phyloP scores from a whole-genome alignment of 2,888 invertebrate genomes.

The Laspeyria flexula region DNA sequence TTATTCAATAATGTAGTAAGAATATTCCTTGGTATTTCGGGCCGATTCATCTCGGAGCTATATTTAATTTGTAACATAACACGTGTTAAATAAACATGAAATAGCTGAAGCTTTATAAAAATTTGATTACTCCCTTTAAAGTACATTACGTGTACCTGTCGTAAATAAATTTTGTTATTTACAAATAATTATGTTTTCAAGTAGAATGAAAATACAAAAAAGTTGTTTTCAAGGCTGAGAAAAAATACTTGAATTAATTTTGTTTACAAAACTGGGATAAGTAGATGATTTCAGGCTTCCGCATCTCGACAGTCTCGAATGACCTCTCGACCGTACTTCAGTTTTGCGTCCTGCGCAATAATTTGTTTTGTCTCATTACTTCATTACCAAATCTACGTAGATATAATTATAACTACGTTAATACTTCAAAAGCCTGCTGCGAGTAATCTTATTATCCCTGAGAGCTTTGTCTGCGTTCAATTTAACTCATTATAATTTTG shows the following conservation, averaged over 20 bases:
- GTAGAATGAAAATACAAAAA: no score
- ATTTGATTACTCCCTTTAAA: no score
- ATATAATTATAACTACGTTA: constrained; percentile 27
- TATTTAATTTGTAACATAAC: no score
- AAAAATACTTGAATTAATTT: background rate
- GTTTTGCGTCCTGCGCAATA: background rate
- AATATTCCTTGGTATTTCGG: background rate
- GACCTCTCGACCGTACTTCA: constrained; percentile 2
- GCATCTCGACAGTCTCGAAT: background rate
- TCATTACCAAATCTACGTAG: constrained; percentile 14
- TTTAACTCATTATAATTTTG: constrained; percentile 36
- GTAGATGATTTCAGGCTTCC: background rate
- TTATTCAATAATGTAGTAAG: constrained; percentile 24
- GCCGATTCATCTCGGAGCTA: background rate
- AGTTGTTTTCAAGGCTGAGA: no score
- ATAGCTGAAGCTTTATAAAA: no score
- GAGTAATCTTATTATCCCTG: constrained; percentile 32
- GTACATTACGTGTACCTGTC: no score
- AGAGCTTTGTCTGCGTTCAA: constrained; percentile 34
- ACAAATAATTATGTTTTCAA: no score
- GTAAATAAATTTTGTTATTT: no score
- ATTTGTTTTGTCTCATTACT: constrained; percentile 11
- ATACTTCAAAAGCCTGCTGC: constrained; percentile 31
- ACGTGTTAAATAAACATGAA: no score
- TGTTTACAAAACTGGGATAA: background rate